Percentiles rank a stretch among this genome's conserved stretches.
phyloP scores from a whole-genome alignment of 2,888 invertebrate genomes.

The Drosophila ezoana region DNA sequence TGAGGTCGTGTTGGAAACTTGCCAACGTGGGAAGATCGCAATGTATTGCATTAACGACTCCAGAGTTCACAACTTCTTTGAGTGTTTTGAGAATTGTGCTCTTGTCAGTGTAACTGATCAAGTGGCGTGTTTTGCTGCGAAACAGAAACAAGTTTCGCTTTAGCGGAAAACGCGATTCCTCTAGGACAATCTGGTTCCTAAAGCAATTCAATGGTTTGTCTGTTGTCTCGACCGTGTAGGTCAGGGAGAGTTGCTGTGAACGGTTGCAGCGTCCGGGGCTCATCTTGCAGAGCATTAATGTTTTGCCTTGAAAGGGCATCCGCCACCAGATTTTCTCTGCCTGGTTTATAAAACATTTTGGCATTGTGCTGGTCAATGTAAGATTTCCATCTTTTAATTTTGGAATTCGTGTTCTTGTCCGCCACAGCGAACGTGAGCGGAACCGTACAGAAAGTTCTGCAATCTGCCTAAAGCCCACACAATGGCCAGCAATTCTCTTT shows the following conservation, averaged over 20 bases:
- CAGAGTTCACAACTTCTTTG: neutral
- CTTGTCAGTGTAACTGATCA: neutral
- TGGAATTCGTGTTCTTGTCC: neutral
- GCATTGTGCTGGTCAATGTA: no score
- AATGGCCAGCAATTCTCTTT: conserved; percentile 6
- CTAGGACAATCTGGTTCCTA: neutral
- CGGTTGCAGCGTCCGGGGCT: neutral
- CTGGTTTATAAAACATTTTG: no score
- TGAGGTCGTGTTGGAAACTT: neutral
- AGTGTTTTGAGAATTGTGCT: neutral
- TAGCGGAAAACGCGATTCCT: conserved; percentile 1
- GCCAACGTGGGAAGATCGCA: neutral
- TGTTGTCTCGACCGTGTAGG: neutral
- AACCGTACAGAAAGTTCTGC: conserved; percentile 2
- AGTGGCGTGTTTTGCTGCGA: no score
- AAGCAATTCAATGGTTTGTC: neutral
- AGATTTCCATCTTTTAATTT: neutral
- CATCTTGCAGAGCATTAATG: neutral
- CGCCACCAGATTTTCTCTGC: neutral
- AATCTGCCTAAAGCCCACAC: conserved; percentile 6
- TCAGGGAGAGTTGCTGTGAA: no score
- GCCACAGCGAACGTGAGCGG: neutral
- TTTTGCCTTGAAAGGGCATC: neutral
- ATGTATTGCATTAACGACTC: neutral
- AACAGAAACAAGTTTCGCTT: no score